phyloP scores from a whole-genome alignment of 2,797 vertebrate genomes.

The Enteromius anoplus region DNA sequence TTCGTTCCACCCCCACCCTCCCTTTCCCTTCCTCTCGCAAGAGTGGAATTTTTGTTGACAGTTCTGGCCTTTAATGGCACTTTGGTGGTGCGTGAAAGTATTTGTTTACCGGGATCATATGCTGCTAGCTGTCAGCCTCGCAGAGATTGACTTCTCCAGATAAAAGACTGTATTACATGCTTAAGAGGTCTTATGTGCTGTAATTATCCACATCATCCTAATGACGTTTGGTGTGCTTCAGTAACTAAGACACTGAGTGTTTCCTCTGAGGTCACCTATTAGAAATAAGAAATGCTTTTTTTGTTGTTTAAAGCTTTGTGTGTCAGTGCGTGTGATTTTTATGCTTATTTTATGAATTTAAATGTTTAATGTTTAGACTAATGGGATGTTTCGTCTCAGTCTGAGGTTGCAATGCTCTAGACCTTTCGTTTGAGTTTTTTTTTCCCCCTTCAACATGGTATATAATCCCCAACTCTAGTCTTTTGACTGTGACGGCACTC shows the following conservation, averaged over 20 bases:
- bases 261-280: conserved; percentile 70
- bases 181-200: conserved; percentile 81
- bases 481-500: conserved; percentile 5
- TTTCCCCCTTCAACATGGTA: conserved; percentile 1
- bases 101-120: conserved; percentile 98
- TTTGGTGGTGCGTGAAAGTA: conserved; percentile 91
- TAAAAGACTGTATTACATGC: conserved; percentile 91
- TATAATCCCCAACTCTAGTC: neutral
- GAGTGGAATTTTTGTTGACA: conserved; percentile 98
- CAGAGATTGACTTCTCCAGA: conserved; percentile 90
- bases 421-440: conserved; percentile 40
- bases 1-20: neutral
- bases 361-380: conserved; percentile 38
- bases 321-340: conserved; percentile 59
- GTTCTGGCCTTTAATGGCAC: conserved; percentile 98
- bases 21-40: conserved; percentile 71
- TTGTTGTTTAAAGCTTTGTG: conserved; percentile 63
- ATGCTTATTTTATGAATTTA: conserved; percentile 62
- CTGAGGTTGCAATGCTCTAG: conserved; percentile 31
- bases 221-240: conserved; percentile 85
- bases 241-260: conserved; percentile 76
- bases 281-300: conserved; percentile 61
- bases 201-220: conserved; percentile 90
- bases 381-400: neutral
- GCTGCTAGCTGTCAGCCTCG: conserved; percentile 89